phyloP scores from a whole-genome alignment of 2,888 invertebrate genomes.

The Cataglyphis cursor region DNA sequence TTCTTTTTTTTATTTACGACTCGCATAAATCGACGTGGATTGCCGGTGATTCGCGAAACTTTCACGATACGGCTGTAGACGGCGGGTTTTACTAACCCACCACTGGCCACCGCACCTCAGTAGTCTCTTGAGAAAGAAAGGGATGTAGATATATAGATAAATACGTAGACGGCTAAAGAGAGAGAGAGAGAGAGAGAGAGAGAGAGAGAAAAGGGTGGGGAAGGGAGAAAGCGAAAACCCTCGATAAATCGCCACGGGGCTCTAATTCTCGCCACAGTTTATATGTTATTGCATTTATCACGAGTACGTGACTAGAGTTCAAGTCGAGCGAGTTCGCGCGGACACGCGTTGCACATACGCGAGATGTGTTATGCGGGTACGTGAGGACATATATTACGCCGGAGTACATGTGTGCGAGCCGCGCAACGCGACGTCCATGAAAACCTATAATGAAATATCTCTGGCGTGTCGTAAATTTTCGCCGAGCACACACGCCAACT shows the following conservation, averaged over 20 bases:
- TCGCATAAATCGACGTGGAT: conserved; percentile 70
- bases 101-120: conserved; percentile 32
- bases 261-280: conserved; percentile 85
- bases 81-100: conserved; percentile 62
- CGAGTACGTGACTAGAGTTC: conserved; percentile 81
- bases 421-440: conserved; percentile 39
- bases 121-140: conserved; percentile 65
- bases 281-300: conserved; percentile 86
- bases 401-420: conserved; percentile 45
- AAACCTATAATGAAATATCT: conserved; percentile 71
- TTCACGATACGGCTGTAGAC: conserved; percentile 53
- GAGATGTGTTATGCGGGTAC: conserved; percentile 72
- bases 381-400: conserved; percentile 77
- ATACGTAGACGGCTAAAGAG: conserved; percentile 52
- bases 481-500: not conserved
- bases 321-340: conserved; percentile 61
- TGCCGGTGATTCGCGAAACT: conserved; percentile 67
- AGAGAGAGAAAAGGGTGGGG: not conserved
- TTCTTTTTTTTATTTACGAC: conserved; percentile 67
- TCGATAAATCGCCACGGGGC: conserved; percentile 83
- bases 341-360: conserved; percentile 70
- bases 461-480: conserved; percentile 48
- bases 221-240: conserved; percentile 64
- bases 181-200: conserved; percentile 23
- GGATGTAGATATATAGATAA: not conserved